phyloP scores from a whole-genome alignment of 2,797 vertebrate species.

The Valencia hispanica region DNA sequence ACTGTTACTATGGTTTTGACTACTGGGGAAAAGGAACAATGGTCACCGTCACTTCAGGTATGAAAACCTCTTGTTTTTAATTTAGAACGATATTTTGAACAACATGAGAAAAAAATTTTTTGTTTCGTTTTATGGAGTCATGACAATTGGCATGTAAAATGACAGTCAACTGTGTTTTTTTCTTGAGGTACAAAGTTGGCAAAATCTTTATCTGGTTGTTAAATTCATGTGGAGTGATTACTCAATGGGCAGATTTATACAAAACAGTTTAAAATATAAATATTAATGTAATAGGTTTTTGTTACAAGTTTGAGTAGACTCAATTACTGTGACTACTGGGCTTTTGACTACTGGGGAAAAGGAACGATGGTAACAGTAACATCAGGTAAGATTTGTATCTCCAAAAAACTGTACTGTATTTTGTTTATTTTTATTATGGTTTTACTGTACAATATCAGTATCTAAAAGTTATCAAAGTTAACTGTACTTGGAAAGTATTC shows the following conservation, averaged over 20 bases:
- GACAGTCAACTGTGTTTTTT: not conserved
- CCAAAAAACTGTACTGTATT: not conserved
- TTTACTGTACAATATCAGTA: not conserved
- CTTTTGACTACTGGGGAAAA: constrained; percentile 55
- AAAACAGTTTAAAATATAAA: not conserved
- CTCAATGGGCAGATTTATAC: not conserved
- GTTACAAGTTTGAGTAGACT: not conserved
- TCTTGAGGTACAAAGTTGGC: not conserved
- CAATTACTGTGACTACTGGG: not conserved
- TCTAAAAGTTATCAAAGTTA: not conserved
- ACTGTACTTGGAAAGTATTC: not conserved
- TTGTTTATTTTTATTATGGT: not conserved
- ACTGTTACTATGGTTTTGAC: constrained; percentile 63
- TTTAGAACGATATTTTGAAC: not conserved
- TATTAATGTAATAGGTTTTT: not conserved
- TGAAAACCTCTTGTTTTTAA: constrained; percentile 6
- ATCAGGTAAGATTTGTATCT: not conserved
- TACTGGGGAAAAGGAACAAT: constrained; percentile 76
- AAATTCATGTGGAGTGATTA: not conserved
- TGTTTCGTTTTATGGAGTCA: not conserved
- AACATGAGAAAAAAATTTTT: not conserved
- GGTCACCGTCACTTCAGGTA: constrained; percentile 74
- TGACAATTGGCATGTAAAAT: not conserved
- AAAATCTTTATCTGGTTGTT: not conserved
- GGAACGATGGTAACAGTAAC: constrained; percentile 48